A percentile compares a stretch with the other conserved stretches of the same genome.
Evolutionary conservation across 2,797 vertebrate genomes (phyloP).

Genomic region (Pteronotus mesoamericanus): DNA sequence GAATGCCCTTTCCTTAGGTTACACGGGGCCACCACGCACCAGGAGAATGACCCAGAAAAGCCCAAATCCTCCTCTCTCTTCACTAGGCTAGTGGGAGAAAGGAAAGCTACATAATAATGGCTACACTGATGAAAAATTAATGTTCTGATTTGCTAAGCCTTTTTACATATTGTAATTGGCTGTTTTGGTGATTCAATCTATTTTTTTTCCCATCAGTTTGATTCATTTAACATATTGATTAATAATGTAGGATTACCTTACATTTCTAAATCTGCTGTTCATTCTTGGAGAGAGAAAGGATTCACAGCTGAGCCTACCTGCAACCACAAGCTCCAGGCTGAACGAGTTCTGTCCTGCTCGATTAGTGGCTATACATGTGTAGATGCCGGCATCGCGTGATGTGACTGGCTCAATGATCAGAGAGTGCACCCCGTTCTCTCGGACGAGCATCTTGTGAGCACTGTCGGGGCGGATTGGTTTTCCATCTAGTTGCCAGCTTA

Average conservation of each 20-base stretch:
- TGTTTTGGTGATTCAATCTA: background rate
- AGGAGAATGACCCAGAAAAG: background rate
- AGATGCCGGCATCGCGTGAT: conserved; percentile 93
- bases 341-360: conserved; percentile 97
- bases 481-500: conserved; percentile 96
- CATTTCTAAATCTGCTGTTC: background rate
- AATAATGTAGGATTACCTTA: background rate
- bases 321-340: conserved; percentile 96
- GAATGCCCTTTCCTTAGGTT: background rate
- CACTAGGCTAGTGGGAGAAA: background rate
- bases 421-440: conserved; percentile 97
- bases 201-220: background rate
- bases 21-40: background rate
- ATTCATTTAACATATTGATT: background rate
- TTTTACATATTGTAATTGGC: background rate
- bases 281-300: background rate
- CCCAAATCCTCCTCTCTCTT: background rate
- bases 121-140: background rate
- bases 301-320: conserved; percentile 83
- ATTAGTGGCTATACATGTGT: conserved; percentile 96
- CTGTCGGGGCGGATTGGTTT: conserved; percentile 93
- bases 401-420: conserved; percentile 97
- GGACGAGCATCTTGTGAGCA: conserved; percentile 96
- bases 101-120: background rate
- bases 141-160: background rate